Base-by-base conservation (phyloP, 2,113 vertebrate genomes). In the Chlorocebus sabaeus region DNA sequence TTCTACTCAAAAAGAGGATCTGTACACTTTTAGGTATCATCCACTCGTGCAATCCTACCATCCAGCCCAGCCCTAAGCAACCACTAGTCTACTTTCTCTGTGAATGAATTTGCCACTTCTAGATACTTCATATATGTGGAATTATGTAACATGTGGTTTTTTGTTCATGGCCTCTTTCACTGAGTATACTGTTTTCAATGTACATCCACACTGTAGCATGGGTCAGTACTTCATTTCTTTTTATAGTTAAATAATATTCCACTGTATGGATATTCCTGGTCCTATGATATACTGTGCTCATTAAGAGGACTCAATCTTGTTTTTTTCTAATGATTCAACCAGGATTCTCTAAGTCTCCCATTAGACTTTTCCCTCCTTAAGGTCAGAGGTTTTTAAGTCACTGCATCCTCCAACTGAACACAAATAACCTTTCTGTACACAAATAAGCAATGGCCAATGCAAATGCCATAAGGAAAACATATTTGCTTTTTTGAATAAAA, bases 331-430 rank as follows among this genome's bases (percentile, higher is more conserved):
- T 76, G 57, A 79, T 81, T 91, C 84, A 75, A 61, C 20, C 27
- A 1, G 22, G 38, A 25, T 95, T 94, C 70, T 84, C n/a, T 50
- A 9, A 86, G 52, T 27, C 14, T 90, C 40, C 61, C 30, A 80
- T 50, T 81, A 93, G 86, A 85, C 20, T 75, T n/a, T 91, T 85
- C 8, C 43, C n/a, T 89, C 45, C 13, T 96, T 85, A 95, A 67
- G 40, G 40, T 79, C 40, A 57, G 18, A 83, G n/a, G n/a, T 55
- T 95, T 78, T 40, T 89, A 85, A 81, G 38, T 81, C 76, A 40
- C 18, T 94, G 13, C 55, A 95, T n/a, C 43, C 52, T 40, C 85
- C 9, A 79, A 22, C 4, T 6, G 79, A 86, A 59, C 43, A 72
- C 32, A 93, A 84, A n/a, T 43, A 90, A 79, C 32, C 2, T 59